These are phyloP conservation scores for Clinocottus analis DNA, from an alignment of 2,113 vertebrate species.

Conservation along the genomic window DNA sequence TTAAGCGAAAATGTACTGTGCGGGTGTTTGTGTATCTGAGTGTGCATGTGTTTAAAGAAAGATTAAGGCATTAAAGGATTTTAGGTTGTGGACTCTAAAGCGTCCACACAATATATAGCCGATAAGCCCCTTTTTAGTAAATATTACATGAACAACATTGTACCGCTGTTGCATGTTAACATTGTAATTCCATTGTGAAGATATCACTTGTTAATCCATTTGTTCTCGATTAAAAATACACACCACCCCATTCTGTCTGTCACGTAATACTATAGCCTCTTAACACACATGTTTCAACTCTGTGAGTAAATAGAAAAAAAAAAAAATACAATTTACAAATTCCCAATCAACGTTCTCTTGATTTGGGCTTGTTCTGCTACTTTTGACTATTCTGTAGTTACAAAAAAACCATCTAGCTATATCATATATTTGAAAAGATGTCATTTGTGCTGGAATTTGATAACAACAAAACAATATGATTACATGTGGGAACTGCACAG, in stretches of 20 bases:
- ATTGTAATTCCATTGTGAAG: conserved; percentile 24
- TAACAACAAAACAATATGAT: background rate
- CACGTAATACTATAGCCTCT: no score
- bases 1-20: conserved; percentile 50
- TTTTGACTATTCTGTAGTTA: conserved; percentile 1
- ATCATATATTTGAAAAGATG: background rate
- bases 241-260: conserved; percentile 35
- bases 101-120: conserved; percentile 42
- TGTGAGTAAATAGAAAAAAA: background rate
- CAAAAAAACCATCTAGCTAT: no score
- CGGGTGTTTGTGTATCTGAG: conserved; percentile 9
- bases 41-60: conserved; percentile 55
- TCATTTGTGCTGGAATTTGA: background rate
- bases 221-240: background rate
- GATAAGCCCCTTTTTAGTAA: conserved; percentile 27
- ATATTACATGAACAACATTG: conserved; percentile 35
- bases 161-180: conserved; percentile 40
- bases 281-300: no score
- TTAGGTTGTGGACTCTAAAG: conserved; percentile 45
- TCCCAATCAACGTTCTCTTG: background rate
- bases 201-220: conserved; percentile 44
- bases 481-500: background rate
- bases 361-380: background rate
- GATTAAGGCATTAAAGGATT: conserved; percentile 69
- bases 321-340: background rate